Percentiles rank a stretch among this genome's conserved stretches.
These are phyloP conservation scores for Pollimyrus isidori DNA, from an alignment of 2,113 vertebrate species.

Conservation along the genomic window DNA sequence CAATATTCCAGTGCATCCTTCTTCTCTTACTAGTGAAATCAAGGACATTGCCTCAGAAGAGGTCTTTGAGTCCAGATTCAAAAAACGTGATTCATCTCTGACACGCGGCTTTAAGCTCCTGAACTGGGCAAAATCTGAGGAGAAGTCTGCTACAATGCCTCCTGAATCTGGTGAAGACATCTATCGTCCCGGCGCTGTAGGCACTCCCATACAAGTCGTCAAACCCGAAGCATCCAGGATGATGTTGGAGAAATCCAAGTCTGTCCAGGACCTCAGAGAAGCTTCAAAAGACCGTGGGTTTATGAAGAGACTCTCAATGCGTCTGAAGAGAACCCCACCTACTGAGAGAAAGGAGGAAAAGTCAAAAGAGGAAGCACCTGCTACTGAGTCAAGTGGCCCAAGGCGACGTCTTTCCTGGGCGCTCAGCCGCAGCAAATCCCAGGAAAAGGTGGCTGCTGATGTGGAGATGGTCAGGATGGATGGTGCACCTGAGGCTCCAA, in stretches of 20 bases:
- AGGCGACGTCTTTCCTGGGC: conserved; percentile 70
- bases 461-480: conserved; percentile 63
- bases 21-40: conserved; percentile 49
- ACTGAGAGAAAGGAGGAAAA: conserved; percentile 67
- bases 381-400: conserved; percentile 47
- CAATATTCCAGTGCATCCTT: conserved; percentile 30
- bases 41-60: conserved; percentile 84
- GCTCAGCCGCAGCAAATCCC: conserved; percentile 61
- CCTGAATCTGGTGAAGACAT: conserved; percentile 69
- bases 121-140: conserved; percentile 76
- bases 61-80: conserved; percentile 92
- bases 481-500: conserved; percentile 37
- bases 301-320: conserved; percentile 79
- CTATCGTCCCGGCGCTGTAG: conserved; percentile 77
- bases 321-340: conserved; percentile 73
- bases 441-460: conserved; percentile 62
- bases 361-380: conserved; percentile 57
- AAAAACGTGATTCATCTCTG: conserved; percentile 81
- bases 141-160: conserved; percentile 54
- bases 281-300: conserved; percentile 80
- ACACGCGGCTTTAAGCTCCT: conserved; percentile 77
- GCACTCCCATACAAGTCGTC: conserved; percentile 78
- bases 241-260: conserved; percentile 79
- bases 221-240: conserved; percentile 45
- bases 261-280: conserved; percentile 82